Conservation (phyloP, 2,113 vertebrate species). For the Mobula birostris region DNA sequence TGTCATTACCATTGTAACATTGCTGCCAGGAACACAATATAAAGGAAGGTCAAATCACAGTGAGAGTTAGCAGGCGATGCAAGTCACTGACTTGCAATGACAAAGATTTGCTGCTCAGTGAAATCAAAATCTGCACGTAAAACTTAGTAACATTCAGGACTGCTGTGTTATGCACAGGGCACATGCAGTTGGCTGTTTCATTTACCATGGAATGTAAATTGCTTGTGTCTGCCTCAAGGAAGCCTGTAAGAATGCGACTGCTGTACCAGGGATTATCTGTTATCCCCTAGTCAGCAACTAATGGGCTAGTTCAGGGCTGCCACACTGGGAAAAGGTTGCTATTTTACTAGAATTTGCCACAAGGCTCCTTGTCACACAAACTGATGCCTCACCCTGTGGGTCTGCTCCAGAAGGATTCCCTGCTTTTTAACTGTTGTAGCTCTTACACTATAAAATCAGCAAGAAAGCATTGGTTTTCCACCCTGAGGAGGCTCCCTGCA, state of each 20-base stretch:
- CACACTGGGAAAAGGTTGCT: neutral
- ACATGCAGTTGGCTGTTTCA: neutral
- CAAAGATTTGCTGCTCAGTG: neutral
- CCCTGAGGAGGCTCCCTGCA: neutral
- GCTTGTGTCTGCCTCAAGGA: neutral
- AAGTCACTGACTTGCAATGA: neutral
- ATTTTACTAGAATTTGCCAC: neutral
- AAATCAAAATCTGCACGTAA: neutral
- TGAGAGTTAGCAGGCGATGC: too few relatives aligned
- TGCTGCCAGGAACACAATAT: neutral
- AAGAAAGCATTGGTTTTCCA: neutral
- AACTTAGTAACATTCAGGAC: neutral
- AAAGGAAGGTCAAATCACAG: neutral
- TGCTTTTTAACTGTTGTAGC: neutral
- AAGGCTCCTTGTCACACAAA: neutral
- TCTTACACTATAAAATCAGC: neutral
- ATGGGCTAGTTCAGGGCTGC: neutral
- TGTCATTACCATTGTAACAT: neutral
- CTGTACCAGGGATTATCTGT: neutral
- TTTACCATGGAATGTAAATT: neutral
- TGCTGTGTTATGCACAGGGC: neutral
- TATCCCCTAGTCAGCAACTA: neutral
- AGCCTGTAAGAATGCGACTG: neutral
- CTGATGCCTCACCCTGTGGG: neutral
- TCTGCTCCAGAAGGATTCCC: neutral